These are phyloP conservation scores for Adelognathus sp. DNA, from an alignment of 2,888 invertebrate genomes.

Conservation along the genomic window DNA sequence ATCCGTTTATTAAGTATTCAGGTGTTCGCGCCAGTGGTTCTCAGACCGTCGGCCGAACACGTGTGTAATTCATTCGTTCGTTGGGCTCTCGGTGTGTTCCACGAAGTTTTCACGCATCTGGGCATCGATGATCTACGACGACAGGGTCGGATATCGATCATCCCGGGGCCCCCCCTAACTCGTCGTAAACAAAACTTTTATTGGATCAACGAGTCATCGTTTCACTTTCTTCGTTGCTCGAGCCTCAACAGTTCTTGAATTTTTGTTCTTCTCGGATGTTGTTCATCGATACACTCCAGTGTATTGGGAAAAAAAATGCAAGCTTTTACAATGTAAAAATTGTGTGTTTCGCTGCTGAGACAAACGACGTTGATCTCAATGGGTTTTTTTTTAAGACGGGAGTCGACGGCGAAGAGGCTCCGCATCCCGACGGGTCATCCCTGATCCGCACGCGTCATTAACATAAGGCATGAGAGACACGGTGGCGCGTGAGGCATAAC, in stretches of 20 bases:
- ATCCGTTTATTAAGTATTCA: conserved; percentile 81
- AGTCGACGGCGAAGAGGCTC: neutral
- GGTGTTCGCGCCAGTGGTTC: conserved; percentile 79
- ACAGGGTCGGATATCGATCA: conserved; percentile 54
- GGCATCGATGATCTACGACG: conserved; percentile 55
- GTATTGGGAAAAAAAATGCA: neutral
- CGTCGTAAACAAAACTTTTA: neutral
- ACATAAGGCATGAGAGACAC: conserved; percentile 70
- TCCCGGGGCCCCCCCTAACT: neutral
- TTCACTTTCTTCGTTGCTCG: neutral
- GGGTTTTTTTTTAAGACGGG: too few relatives aligned
- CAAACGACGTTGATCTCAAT: neutral
- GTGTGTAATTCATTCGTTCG: neutral
- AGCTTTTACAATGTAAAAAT: too few relatives aligned
- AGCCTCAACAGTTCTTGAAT: neutral
- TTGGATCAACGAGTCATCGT: neutral
- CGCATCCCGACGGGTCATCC: conserved; percentile 46
- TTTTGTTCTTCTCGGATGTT: neutral
- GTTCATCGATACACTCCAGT: neutral
- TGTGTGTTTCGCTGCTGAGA: neutral
- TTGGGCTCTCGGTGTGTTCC: neutral
- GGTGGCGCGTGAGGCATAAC: conserved; percentile 16
- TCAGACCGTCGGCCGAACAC: conserved; percentile 67
- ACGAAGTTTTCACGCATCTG: conserved; percentile 11
- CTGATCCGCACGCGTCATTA: conserved; percentile 61